These are phyloP conservation scores for Boloria euphrosyne DNA, from an alignment of 2,888 invertebrate species.

Conservation along the genomic window DNA sequence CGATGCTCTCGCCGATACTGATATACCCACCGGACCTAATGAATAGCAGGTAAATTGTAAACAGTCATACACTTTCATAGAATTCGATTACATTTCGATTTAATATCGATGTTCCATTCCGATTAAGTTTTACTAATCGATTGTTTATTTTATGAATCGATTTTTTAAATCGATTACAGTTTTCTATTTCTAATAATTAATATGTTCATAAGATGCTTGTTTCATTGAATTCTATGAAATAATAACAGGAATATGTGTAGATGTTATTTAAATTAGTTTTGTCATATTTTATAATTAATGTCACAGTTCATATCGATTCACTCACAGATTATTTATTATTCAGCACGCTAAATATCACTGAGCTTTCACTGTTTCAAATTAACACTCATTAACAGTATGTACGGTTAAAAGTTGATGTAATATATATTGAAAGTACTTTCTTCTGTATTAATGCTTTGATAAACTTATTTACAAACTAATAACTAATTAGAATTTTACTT, in stretches of 20 bases:
- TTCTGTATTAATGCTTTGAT: conserved; percentile 19
- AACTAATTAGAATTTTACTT: neutral
- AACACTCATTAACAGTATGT: neutral
- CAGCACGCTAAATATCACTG: conserved; percentile 15
- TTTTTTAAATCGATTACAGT: neutral
- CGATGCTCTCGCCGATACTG: conserved; percentile 82
- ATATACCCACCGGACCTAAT: conserved; percentile 80
- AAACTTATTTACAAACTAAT: conserved; percentile 16
- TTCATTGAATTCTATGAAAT: conserved; percentile 21
- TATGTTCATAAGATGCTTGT: neutral
- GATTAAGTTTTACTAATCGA: too few species aligned
- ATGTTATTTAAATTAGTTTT: neutral
- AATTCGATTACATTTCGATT: neutral
- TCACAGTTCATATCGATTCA: conserved; percentile 13
- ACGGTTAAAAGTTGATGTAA: neutral
- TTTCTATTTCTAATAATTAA: neutral
- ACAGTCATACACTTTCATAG: neutral
- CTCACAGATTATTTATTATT: conserved; percentile 1
- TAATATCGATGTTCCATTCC: too few species aligned
- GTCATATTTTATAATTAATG: neutral
- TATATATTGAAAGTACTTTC: neutral
- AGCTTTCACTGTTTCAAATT: conserved; percentile 17
- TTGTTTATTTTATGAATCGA: neutral
- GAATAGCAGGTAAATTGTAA: conserved; percentile 71
- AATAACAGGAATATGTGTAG: neutral